These are phyloP conservation scores for Actinia tenebrosa DNA, from an alignment of 64 coral and sea anemone genomes.

Conservation along the genomic window DNA sequence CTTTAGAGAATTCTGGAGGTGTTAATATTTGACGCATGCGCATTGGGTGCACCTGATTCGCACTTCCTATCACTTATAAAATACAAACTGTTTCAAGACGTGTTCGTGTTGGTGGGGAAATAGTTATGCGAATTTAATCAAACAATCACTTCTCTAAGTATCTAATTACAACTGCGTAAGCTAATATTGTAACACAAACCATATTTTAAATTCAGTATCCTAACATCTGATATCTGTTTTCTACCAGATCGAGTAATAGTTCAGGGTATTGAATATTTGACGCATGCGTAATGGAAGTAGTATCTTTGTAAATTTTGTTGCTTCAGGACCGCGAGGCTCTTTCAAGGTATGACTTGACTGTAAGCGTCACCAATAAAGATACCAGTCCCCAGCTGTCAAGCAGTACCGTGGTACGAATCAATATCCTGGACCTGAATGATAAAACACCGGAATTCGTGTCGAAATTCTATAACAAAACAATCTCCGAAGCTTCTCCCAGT, in stretches of 20 bases:
- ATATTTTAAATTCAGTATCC: too few species aligned
- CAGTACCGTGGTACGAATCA: constrained; percentile 38
- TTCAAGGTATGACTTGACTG: constrained; percentile 47
- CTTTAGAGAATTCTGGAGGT: background rate
- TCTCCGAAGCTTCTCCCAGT: constrained; percentile 60
- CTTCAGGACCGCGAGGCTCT: constrained; percentile 70
- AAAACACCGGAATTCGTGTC: constrained; percentile 60
- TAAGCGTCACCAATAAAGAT: constrained; percentile 63
- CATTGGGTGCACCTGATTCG: too few species aligned
- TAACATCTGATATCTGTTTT: too few species aligned
- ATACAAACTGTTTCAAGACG: too few species aligned
- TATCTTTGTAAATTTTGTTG: background rate
- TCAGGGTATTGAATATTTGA: background rate
- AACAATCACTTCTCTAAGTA: too few species aligned
- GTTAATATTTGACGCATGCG: background rate
- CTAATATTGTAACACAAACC: too few species aligned
- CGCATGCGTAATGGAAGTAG: background rate
- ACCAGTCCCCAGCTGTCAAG: constrained; percentile 54
- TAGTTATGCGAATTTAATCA: too few species aligned
- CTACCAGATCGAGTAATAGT: too few species aligned
- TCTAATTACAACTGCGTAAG: too few species aligned
- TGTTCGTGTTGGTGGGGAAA: too few species aligned
- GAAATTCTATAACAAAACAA: constrained; percentile 56
- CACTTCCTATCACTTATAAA: too few species aligned
- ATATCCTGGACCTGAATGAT: constrained; percentile 85